Evolutionary conservation across 2,797 vertebrate species (phyloP).

Genomic region (Ciconia nigra): DNA sequence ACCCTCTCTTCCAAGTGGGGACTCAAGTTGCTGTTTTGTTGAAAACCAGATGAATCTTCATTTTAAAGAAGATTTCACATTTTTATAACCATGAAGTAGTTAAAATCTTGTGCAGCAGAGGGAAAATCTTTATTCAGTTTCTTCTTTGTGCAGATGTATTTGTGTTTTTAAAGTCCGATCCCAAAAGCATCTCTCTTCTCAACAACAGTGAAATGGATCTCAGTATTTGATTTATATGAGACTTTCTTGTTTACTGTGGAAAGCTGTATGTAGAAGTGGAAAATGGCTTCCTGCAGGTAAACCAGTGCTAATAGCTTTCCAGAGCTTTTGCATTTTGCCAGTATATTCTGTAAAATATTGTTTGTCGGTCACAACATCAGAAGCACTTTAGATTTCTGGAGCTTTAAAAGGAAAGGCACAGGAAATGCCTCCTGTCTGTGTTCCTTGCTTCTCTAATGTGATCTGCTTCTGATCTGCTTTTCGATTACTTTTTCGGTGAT

Average conservation of each 20-base stretch:
- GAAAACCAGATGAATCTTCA: neutral
- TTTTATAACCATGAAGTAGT: neutral
- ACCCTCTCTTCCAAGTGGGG: neutral
- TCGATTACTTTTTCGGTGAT: neutral
- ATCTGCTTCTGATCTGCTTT: neutral
- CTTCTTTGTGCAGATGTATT: neutral
- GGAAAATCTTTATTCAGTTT: neutral
- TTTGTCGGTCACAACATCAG: neutral
- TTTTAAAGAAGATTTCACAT: neutral
- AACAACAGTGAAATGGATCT: neutral
- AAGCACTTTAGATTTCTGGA: neutral
- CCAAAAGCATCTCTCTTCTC: neutral
- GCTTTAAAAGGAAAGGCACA: neutral
- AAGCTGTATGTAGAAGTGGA: neutral
- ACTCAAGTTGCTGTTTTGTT: neutral
- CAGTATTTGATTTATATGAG: fast-evolving
- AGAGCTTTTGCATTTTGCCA: neutral
- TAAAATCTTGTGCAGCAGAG: neutral
- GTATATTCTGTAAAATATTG: neutral
- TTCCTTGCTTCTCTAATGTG: neutral
- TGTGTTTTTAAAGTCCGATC: neutral
- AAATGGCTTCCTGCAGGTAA: neutral
- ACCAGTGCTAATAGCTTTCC: neutral
- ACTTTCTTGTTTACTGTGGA: neutral
- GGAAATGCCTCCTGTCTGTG: neutral